A percentile compares a stretch with the other conserved stretches of the same genome.
These are phyloP conservation scores for Tauraco erythrolophus DNA, from an alignment of 2,113 vertebrate species.

Conservation along the genomic window DNA sequence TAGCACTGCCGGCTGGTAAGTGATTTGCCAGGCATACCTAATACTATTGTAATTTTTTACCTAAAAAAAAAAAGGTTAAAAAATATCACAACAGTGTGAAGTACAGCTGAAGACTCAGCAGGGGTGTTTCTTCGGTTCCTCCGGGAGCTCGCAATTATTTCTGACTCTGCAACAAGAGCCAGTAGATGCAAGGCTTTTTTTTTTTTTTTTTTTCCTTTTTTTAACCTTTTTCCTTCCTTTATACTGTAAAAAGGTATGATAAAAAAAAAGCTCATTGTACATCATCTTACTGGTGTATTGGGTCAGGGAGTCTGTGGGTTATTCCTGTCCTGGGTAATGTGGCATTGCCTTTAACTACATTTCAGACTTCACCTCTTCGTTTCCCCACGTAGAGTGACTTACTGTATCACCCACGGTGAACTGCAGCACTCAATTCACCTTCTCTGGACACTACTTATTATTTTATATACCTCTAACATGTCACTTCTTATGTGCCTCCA, in stretches of 20 bases:
- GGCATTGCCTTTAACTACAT: background rate
- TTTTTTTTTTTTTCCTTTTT: background rate
- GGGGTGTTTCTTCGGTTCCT: background rate
- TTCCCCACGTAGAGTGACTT: background rate
- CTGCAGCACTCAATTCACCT: background rate
- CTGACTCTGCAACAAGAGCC: background rate
- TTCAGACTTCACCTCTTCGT: background rate
- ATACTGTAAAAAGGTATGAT: background rate
- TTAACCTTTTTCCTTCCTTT: background rate
- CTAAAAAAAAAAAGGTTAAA: background rate
- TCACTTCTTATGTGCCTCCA: background rate
- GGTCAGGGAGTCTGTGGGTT: background rate
- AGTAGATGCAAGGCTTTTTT: background rate
- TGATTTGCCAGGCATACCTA: background rate
- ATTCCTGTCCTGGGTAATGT: background rate
- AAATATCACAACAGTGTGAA: background rate
- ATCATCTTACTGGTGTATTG: background rate
- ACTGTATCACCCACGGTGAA: background rate
- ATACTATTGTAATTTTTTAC: background rate
- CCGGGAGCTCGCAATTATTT: background rate
- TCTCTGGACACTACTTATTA: conserved; percentile 20
- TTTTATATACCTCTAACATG: conserved; percentile 12
- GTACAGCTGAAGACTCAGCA: background rate
- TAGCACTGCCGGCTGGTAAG: background rate
- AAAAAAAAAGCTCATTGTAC: background rate